Evolutionary conservation across 2,797 vertebrate species (phyloP), one percentile per base, ranked within the genome.

Genomic region (Muscicapa comitata): DNA sequence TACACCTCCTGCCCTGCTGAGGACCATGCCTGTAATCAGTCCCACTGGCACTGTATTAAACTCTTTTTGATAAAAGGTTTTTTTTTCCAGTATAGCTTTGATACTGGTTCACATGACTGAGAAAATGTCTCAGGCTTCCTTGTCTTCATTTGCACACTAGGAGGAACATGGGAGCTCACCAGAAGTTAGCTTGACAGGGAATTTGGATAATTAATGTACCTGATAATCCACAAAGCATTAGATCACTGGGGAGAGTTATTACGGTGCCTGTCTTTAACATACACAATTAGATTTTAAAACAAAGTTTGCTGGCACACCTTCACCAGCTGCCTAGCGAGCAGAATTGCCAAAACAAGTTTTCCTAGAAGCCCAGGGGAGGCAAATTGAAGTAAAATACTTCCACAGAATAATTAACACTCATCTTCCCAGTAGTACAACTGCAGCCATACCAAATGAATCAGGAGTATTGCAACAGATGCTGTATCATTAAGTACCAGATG

Each of bases 401-500:
- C 35, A 43, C 38, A 42, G 65, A 75, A 71, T 76, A 83, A 95
- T 94, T 85, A 83, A 77, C 48, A 62, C 47, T 21, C 33, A 18
- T 76, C 85, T 78, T 92, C 86, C 73, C 83, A 17, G 9, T 25
- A 86, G 85, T 21, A 72, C 58, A 73, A 66, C 58, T 33, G 2
- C 76, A 86, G 76, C 48, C 38, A 16, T 59, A 79, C 20, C 61
- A 48, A 62, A 74, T 72, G 37, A 78, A 59, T 37, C 50, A 29
- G 38, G 38, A 91, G 28, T 51, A 12, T 6, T 37, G 55, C 71
- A 93, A 62, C 95, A 95, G 87, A 86, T 96, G 95, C 92, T 86
- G 54, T 38, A 9, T 68, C 90, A 70, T 93, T 93, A 95, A 58
- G 57, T 38, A 89, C 71, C 84, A 95, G 67, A 71, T 94, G 92